phyloP scores from a whole-genome alignment of 2,888 invertebrate genomes.

The Torymus auratus region DNA sequence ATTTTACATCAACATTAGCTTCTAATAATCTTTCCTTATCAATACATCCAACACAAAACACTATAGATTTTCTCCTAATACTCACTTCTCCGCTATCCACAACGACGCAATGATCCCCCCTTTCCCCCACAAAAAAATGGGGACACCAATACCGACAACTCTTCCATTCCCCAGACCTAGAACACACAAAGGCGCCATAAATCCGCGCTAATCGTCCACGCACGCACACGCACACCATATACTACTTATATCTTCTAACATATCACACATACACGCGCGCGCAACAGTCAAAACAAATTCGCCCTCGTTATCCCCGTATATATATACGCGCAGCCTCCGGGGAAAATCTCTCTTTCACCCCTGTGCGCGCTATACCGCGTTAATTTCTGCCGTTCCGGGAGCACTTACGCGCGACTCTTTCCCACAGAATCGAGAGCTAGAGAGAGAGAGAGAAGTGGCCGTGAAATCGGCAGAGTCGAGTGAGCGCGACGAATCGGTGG shows the following conservation, averaged over 20 bases:
- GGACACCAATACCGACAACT: not conserved
- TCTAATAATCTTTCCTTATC: too few relatives aligned
- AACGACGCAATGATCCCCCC: too few relatives aligned
- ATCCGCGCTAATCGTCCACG: conserved; percentile 33
- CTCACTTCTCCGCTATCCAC: too few relatives aligned
- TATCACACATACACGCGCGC: not conserved
- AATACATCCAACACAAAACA: too few relatives aligned
- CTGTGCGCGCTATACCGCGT: not conserved
- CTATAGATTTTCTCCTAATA: too few relatives aligned
- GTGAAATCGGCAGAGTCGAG: conserved; percentile 59
- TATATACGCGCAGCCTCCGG: conserved; percentile 3
- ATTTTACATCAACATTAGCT: too few relatives aligned
- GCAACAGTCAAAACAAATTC: conserved; percentile 56
- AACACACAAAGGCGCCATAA: conserved; percentile 25
- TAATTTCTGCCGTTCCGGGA: conserved; percentile 55
- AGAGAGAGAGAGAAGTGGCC: conserved; percentile 60
- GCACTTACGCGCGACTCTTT: conserved; percentile 59
- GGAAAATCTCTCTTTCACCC: not conserved
- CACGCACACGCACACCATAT: not conserved
- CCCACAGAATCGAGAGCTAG: conserved; percentile 63
- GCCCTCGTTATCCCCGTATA: conserved; percentile 10
- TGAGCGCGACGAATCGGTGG: conserved; percentile 58
- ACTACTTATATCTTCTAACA: too few relatives aligned
- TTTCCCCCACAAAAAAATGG: too few relatives aligned
- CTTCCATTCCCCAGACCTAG: not conserved